A percentile compares a stretch with the other conserved stretches of the same genome.
Conservation (phyloP, 2,888 invertebrate species). For the Drosophila prolongata region DNA sequence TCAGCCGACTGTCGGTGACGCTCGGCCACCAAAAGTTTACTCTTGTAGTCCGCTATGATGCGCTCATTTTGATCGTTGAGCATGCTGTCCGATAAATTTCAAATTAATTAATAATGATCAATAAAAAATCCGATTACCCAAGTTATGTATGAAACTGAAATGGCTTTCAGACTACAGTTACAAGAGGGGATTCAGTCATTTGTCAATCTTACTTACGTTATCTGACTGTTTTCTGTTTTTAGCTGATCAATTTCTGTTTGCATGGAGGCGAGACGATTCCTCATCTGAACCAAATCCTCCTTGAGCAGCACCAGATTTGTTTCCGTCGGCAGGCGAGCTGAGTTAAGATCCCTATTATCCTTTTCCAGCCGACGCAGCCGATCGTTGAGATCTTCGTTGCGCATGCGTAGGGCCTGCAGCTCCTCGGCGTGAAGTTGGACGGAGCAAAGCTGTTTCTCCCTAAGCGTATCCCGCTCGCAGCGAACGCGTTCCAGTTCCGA, state of each 20-base stretch:
- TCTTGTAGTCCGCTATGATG: constrained; percentile 89
- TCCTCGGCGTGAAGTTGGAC: constrained; percentile 85
- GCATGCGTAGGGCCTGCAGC: constrained; percentile 85
- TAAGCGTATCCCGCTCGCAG: constrained; percentile 87
- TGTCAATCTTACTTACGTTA: constrained; percentile 85
- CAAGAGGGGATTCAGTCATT: too few species aligned
- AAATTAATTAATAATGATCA: constrained; percentile 4
- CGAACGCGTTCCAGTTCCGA: constrained; percentile 86
- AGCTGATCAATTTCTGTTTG: constrained; percentile 86
- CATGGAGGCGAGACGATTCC: constrained; percentile 85
- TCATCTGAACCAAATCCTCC: constrained; percentile 86
- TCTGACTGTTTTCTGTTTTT: constrained; percentile 86
- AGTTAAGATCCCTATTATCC: constrained; percentile 86
- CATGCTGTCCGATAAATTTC: constrained; percentile 85
- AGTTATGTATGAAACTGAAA: too few species aligned
- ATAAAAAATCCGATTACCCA: too few species aligned
- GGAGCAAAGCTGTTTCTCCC: constrained; percentile 86
- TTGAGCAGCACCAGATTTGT: constrained; percentile 86
- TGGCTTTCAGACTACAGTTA: too few species aligned
- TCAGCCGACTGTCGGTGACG: constrained; percentile 87
- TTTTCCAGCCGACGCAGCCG: constrained; percentile 86
- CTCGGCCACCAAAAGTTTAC: constrained; percentile 88
- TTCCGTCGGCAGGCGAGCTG: constrained; percentile 85
- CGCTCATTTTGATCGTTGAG: constrained; percentile 92
- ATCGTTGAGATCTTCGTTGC: constrained; percentile 85